Evolutionary conservation across 2,797 vertebrate species (phyloP), one percentile per base, ranked within the genome.

Genomic region (Carcharodon carcharias): DNA sequence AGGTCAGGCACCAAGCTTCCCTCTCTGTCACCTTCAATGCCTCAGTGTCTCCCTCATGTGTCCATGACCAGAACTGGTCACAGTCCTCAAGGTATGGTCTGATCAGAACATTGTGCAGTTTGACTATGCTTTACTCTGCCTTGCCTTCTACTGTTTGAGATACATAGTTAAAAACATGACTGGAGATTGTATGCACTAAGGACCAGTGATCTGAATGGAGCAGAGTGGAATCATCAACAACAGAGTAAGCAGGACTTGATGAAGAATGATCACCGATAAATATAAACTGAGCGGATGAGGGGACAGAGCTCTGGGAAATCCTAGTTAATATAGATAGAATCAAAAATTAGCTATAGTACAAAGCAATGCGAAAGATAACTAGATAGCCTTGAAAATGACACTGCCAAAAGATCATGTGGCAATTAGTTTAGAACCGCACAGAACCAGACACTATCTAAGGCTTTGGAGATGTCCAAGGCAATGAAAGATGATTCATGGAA

Each of bases 171-270:
- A 50, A 9, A 91, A 67, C n/a, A 2, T 67, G n/a, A 93, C 35
- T 8, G 54, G 28, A 58, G 12, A 12, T 91, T 61, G 31, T 63
- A 35, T 91, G 77, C 77, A 82, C 80, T 40, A n/a, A 21, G 80
- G 82, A 85, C 54, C 88, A 91, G 56, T 61, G 88, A 31, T 91
- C 56, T 91, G 88, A 91, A 91, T 91, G 88, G 31, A 85, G 82
- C 14, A 85, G 82, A 85, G 82, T 85, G 82, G 82, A 85, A 85
- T 50, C 26, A 82, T 82, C 77, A 85, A 85, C 73, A 73, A 35
- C 7, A 85, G 82, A 85, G 82, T 85, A 85, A 85, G 23, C 45
- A 82, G n/a, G 80, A 45, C n/a, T 23, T 85, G 80, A 50, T 8
- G 8, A 85, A 45, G 21, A 85, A 85, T 26, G 82, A 50, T 50